phyloP scores from a whole-genome alignment of 2,888 invertebrate species.

The Hypselothyrea guttata region DNA sequence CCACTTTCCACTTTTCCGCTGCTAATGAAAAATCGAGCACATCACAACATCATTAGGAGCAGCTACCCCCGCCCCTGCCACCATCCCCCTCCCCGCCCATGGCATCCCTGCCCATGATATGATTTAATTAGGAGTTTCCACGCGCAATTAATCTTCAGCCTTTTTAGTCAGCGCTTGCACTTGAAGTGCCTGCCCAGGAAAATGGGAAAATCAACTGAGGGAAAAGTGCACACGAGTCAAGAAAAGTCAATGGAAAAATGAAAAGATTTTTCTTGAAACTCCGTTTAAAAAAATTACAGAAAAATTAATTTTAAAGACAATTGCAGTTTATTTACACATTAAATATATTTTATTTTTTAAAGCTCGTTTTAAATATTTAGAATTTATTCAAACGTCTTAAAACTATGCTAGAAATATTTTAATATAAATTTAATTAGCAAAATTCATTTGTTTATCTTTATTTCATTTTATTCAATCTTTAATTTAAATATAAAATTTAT shows the following conservation, averaged over 20 bases:
- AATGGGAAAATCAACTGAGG: conserved; percentile 7
- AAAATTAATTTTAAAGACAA: too few relatives aligned
- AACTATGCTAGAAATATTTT: too few relatives aligned
- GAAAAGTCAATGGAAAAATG: background rate
- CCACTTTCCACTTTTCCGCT: conserved; percentile 12
- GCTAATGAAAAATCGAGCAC: conserved; percentile 62
- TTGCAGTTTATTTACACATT: too few relatives aligned
- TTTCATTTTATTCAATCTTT: too few relatives aligned
- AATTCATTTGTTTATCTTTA: too few relatives aligned
- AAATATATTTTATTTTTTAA: too few relatives aligned
- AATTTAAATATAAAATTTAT: too few relatives aligned
- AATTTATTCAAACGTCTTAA: too few relatives aligned
- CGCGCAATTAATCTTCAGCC: conserved; percentile 79
- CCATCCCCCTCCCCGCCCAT: background rate
- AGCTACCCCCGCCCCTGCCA: conserved; percentile 10
- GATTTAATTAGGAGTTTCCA: conserved; percentile 80
- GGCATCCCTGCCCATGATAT: conserved; percentile 56
- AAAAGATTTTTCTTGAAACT: too few relatives aligned
- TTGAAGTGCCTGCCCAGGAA: conserved; percentile 20
- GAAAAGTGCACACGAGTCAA: conserved; percentile 28
- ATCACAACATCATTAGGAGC: conserved; percentile 68
- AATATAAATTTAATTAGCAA: too few relatives aligned
- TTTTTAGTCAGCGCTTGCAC: conserved; percentile 39
- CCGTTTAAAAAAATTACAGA: too few relatives aligned
- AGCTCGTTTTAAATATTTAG: too few relatives aligned